Evolutionary conservation across 2,888 invertebrate species (phyloP).

Genomic region (Aporophyla lueneburgensis): DNA sequence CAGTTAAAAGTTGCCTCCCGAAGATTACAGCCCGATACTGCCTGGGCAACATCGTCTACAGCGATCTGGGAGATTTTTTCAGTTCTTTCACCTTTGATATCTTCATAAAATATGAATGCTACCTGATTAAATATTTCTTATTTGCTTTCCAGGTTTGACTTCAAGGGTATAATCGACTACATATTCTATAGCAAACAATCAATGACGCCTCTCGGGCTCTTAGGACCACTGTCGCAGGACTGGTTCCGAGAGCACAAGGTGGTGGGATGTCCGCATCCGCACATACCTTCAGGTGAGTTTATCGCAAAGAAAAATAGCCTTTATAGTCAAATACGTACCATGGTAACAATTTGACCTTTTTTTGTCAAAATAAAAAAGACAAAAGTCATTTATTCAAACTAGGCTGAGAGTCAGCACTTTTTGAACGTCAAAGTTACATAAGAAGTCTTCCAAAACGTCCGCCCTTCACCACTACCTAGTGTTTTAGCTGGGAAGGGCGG

Average conservation of each 20-base stretch:
- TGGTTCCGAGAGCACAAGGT: constrained; percentile 99
- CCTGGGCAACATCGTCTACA: neutral
- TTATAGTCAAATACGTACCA: neutral
- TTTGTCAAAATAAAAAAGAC: too few relatives aligned
- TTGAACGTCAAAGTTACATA: too few relatives aligned
- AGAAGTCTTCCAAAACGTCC: too few relatives aligned
- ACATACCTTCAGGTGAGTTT: constrained; percentile 96
- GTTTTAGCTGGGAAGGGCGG: too few relatives aligned
- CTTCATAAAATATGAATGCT: neutral
- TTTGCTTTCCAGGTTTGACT: constrained; percentile 95
- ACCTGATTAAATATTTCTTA: neutral
- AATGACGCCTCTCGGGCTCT: constrained; percentile 98
- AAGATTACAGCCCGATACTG: neutral
- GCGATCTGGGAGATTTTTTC: too few relatives aligned
- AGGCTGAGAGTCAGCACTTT: too few relatives aligned
- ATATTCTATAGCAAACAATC: constrained; percentile 99
- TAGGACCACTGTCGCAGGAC: constrained; percentile 98
- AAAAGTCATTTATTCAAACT: too few relatives aligned
- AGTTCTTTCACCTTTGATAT: neutral
- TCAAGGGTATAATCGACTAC: constrained; percentile 99
- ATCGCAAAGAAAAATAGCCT: neutral
- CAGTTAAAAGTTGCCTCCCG: neutral
- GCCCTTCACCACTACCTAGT: too few relatives aligned
- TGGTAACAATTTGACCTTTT: too few relatives aligned
- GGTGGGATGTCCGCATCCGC: constrained; percentile 99